A percentile compares a stretch with the other conserved stretches of the same genome.
phyloP scores from a whole-genome alignment of 2,113 vertebrate species.

The Phylloscopus trochilus region DNA sequence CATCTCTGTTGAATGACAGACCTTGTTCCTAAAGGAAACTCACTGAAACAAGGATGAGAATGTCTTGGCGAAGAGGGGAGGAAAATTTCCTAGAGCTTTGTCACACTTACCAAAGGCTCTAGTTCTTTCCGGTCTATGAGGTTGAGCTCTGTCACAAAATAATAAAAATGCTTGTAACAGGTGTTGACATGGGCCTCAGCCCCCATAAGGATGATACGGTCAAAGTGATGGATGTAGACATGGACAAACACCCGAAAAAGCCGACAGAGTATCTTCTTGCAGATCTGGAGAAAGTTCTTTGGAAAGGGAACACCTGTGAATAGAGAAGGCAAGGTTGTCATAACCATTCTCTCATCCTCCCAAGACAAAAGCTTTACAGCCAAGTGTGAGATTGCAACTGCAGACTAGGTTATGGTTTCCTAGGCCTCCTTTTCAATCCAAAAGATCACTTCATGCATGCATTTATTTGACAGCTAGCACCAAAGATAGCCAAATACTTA shows the following conservation, averaged over 20 bases:
- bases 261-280: constrained; percentile 88
- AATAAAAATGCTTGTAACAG: constrained; percentile 91
- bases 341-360: background rate
- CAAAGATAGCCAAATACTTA: background rate
- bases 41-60: background rate
- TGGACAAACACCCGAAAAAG: constrained; percentile 87
- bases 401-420: background rate
- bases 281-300: constrained; percentile 87
- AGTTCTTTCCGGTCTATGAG: constrained; percentile 87
- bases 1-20: background rate
- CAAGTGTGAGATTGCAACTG: background rate
- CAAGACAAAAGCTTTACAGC: background rate
- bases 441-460: background rate
- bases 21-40: background rate
- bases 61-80: background rate
- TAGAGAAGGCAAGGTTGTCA: background rate
- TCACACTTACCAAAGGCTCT: constrained; percentile 83
- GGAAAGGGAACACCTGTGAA: constrained; percentile 83
- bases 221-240: constrained; percentile 88
- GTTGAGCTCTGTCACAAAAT: constrained; percentile 85
- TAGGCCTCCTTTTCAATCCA: background rate
- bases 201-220: constrained; percentile 83
- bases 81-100: background rate
- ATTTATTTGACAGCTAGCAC: background rate
- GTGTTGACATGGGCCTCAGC: constrained; percentile 88